Evolutionary conservation across 2,797 vertebrate genomes (phyloP), one percentile per base, ranked within the genome.

Genomic region (Hoplostethus atlanticus): DNA sequence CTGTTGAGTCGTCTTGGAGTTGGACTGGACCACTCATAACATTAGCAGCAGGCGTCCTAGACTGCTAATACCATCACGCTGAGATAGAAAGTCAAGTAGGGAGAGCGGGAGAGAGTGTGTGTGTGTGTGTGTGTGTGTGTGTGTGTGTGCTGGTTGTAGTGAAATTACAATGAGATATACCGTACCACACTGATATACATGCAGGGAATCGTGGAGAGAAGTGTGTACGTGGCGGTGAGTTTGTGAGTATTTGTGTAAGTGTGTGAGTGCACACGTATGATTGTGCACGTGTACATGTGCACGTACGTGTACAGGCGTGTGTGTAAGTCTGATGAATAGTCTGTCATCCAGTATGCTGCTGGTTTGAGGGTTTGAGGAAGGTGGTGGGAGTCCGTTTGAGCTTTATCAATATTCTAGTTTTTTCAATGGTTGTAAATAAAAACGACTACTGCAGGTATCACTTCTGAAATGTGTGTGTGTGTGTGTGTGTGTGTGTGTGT

Each of bases 31-130:
- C 25, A 12, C 71, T 89, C 80, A 82, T 81, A 88, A 89, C 85
- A 88, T 88, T 62, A 88, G 57, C 81, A 12, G 83, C 54, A 31
- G 86, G 86, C 77, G 78, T 76, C 73, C 77, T 21, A 15, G 59
- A 76, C 69, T 73, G 76, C 74, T 90, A 81, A 85, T 88, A 64
- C 65, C 74, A 75, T 86, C 87, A 83, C 71, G 70, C 76, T 74
- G 77, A 70, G 87, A 76, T 68, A 60, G 73, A 80, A 76, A 80
- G 79, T 89, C 72, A 84, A 71, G 64, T 64, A 72, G 64, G 30
- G 72, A 64, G 63, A 64, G 48, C 44, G 21, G 52, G 7, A 57
- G 34, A 9, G 34, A 21, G 46, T 34, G 47, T 56, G 54, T 13
- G 12, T 64, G 47, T 25, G 28, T 44, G 62, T 51, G 52, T 50